These are phyloP conservation scores for Parambassis ranga DNA, from an alignment of 2,797 vertebrate genomes.

Conservation along the genomic window DNA sequence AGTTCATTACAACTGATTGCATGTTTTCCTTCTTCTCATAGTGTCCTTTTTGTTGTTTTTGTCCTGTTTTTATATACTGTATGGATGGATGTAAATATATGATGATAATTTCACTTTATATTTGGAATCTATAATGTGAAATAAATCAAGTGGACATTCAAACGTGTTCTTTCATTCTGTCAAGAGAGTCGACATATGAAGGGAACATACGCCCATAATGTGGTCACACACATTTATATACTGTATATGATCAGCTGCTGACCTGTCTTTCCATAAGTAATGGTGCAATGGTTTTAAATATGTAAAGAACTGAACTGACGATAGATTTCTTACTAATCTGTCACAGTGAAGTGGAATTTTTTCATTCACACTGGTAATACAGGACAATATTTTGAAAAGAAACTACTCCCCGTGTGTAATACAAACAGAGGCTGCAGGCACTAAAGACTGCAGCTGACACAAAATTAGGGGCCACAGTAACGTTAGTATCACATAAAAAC, in stretches of 20 bases:
- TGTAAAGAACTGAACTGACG: no score
- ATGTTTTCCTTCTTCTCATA: background rate
- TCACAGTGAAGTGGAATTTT: background rate
- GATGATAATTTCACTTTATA: background rate
- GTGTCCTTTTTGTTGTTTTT: background rate
- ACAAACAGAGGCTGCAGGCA: constrained; percentile 10
- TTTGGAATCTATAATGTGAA: background rate
- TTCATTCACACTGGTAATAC: background rate
- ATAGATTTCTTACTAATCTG: no score
- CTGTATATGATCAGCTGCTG: no score
- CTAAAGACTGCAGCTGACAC: background rate
- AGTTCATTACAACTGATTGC: no score
- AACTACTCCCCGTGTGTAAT: background rate
- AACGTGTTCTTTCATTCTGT: background rate
- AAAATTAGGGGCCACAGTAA: background rate
- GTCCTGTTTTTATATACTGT: background rate
- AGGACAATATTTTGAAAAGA: background rate
- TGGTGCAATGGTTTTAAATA: no score
- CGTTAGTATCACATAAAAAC: constrained; percentile 5
- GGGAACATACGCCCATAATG: no score
- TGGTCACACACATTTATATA: no score
- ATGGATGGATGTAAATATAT: background rate
- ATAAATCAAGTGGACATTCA: background rate
- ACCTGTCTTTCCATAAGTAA: no score
- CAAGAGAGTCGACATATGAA: background rate